These are phyloP conservation scores for Agrenia bidenticulata DNA, from an alignment of 2,888 invertebrate genomes.

Conservation along the genomic window DNA sequence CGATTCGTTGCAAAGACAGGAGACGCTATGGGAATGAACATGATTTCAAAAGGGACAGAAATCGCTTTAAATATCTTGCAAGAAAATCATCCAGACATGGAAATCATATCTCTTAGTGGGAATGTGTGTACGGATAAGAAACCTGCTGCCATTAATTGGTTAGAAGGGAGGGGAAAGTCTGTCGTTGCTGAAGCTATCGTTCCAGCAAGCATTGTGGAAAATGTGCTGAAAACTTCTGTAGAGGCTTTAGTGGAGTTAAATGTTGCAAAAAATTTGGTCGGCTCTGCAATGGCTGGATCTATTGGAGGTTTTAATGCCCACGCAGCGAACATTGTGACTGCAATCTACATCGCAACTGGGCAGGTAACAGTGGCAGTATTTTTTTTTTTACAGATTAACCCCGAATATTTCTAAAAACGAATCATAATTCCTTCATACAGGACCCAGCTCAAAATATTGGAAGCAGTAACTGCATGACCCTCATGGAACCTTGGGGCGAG, in stretches of 20 bases:
- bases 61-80: slow-evolving; percentile 76
- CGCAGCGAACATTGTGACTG: slow-evolving; percentile 97
- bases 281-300: slow-evolving; percentile 92
- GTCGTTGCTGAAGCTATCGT: slow-evolving; percentile 92
- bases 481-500: slow-evolving; percentile 83
- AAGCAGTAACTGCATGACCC: slow-evolving; percentile 93
- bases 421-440: slow-evolving; percentile 55
- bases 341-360: slow-evolving; percentile 98
- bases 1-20: slow-evolving; percentile 93
- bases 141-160: slow-evolving; percentile 97
- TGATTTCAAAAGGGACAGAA: slow-evolving; percentile 72
- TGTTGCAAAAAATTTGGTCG: slow-evolving; percentile 88
- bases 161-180: slow-evolving; percentile 88
- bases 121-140: slow-evolving; percentile 99
- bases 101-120: slow-evolving; percentile 90
- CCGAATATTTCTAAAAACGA: too few relatives aligned
- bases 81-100: slow-evolving; percentile 79
- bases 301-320: slow-evolving; percentile 88
- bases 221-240: slow-evolving; percentile 82
- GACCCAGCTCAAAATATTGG: slow-evolving; percentile 97
- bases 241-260: slow-evolving; percentile 86
- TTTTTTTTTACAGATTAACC: too few relatives aligned
- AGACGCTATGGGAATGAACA: slow-evolving; percentile 97
- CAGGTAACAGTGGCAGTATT: too few relatives aligned
- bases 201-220: slow-evolving; percentile 70